These are phyloP conservation scores for Pachypsylla venusta DNA, from an alignment of 1,140 invertebrate genomes.

Conservation along the genomic window DNA sequence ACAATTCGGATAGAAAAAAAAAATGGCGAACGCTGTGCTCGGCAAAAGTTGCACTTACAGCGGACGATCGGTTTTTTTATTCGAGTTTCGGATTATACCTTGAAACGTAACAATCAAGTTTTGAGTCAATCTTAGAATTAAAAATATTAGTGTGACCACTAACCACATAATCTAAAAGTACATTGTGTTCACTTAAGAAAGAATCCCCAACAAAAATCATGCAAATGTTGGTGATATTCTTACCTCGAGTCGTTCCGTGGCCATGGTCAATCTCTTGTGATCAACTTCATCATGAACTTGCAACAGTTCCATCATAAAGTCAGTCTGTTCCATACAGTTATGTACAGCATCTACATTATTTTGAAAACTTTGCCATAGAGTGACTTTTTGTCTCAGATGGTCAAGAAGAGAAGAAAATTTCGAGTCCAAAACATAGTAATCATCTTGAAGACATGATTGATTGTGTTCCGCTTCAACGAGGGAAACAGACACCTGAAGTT, in stretches of 20 bases:
- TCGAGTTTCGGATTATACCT: too few species aligned
- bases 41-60: too few species aligned
- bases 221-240: too few species aligned
- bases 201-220: too few species aligned
- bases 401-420: conserved; percentile 46
- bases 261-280: conserved; percentile 61
- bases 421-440: conserved; percentile 49
- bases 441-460: conserved; percentile 54
- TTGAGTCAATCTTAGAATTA: too few species aligned
- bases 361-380: conserved; percentile 47
- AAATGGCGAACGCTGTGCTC: too few species aligned
- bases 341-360: conserved; percentile 57
- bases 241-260: conserved; percentile 62
- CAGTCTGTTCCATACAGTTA: conserved; percentile 59
- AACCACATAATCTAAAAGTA: too few species aligned
- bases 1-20: too few species aligned
- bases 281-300: conserved; percentile 64
- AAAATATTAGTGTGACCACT: too few species aligned
- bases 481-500: conserved; percentile 52
- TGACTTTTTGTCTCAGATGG: conserved; percentile 44
- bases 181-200: too few species aligned
- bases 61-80: too few species aligned
- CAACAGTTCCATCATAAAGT: conserved; percentile 69
- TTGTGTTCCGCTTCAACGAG: conserved; percentile 54
- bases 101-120: too few species aligned